phyloP scores from a whole-genome alignment of 2,113 vertebrate genomes.

The Noturus placidus region DNA sequence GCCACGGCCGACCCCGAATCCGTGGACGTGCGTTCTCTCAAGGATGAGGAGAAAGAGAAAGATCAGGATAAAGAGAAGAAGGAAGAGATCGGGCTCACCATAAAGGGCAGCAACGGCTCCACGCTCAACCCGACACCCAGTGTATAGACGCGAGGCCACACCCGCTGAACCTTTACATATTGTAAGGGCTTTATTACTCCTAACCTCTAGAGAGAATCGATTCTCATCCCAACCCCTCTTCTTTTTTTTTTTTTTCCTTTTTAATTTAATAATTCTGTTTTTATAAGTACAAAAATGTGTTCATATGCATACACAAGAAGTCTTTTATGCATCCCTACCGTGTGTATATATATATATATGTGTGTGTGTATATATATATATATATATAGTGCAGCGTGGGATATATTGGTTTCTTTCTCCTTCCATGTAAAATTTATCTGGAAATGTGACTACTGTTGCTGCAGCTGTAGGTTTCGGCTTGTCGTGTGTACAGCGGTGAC shows the following conservation, averaged over 20 bases:
- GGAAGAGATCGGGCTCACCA: conserved; percentile 79
- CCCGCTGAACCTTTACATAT: conserved; percentile 80
- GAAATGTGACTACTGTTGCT: conserved; percentile 46
- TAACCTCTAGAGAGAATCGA: conserved; percentile 69
- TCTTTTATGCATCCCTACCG: conserved; percentile 50
- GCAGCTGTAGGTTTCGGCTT: conserved; percentile 45
- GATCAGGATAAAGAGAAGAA: conserved; percentile 77
- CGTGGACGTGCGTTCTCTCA: conserved; percentile 81
- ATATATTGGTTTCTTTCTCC: conserved; percentile 59
- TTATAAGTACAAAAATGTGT: conserved; percentile 66
- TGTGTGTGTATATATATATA: conserved; percentile 48
- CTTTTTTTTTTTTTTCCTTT: conserved; percentile 51
- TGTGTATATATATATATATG: conserved; percentile 56
- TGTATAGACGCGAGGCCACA: conserved; percentile 74
- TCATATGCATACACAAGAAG: conserved; percentile 66
- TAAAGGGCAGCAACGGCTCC: conserved; percentile 90
- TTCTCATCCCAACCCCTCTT: conserved; percentile 66
- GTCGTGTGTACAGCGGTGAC: conserved; percentile 40
- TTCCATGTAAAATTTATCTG: conserved; percentile 41
- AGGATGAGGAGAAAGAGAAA: conserved; percentile 82
- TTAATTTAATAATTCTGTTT: conserved; percentile 74
- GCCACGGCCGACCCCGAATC: conserved; percentile 75
- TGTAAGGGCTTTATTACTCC: conserved; percentile 80
- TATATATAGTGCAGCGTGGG: conserved; percentile 55
- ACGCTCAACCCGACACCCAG: conserved; percentile 88